These are phyloP conservation scores for Monopis laevigella DNA, from an alignment of 2,888 invertebrate genomes.

Conservation along the genomic window DNA sequence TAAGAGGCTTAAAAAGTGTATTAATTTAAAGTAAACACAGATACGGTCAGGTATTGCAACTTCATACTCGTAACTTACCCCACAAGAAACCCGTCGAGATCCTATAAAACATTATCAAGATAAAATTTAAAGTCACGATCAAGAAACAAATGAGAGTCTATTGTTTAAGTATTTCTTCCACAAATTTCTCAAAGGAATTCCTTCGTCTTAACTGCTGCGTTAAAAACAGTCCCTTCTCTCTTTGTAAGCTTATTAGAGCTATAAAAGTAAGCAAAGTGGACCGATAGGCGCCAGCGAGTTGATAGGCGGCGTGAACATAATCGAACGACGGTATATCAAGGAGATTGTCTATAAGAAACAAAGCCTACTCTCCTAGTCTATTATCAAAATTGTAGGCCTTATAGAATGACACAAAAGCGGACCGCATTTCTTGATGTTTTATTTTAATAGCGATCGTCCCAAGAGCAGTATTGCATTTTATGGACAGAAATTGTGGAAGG, in stretches of 20 bases:
- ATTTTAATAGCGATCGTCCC: constrained; percentile 53
- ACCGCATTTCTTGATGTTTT: constrained; percentile 26
- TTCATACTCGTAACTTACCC: no score
- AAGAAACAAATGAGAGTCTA: constrained; percentile 1
- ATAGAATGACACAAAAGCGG: neutral
- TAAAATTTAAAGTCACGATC: no score
- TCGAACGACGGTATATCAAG: constrained; percentile 46
- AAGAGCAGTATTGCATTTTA: constrained; percentile 44
- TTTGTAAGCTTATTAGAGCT: constrained; percentile 43
- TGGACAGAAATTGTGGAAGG: constrained; percentile 37
- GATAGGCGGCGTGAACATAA: constrained; percentile 29
- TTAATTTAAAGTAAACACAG: no score
- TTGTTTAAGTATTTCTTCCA: constrained; percentile 7
- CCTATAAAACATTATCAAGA: no score
- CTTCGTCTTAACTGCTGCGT: neutral
- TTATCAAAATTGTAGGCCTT: constrained; percentile 61
- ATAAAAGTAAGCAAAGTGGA: constrained; percentile 32
- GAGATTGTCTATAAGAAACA: constrained; percentile 50
- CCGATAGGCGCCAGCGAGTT: constrained; percentile 17
- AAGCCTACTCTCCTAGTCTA: constrained; percentile 63
- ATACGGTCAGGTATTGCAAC: no score
- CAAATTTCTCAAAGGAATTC: constrained; percentile 6
- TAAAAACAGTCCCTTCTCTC: constrained; percentile 17
- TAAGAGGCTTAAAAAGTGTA: no score
- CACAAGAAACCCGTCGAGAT: no score